These are phyloP conservation scores for Trichogramma pretiosum DNA, from an alignment of 1,140 invertebrate genomes.

Conservation along the genomic window DNA sequence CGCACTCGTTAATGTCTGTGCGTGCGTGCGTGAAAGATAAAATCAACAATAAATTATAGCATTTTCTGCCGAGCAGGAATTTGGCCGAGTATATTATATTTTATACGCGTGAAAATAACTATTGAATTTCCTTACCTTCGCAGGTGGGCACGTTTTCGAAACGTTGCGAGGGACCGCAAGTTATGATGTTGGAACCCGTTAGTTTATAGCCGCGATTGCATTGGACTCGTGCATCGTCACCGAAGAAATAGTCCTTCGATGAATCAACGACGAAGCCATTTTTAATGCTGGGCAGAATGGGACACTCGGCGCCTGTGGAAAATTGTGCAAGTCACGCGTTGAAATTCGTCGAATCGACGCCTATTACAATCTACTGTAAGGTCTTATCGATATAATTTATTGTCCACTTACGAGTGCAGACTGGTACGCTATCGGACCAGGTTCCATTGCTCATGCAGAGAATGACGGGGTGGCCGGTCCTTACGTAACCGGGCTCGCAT, in stretches of 20 bases:
- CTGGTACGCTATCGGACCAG: conserved; percentile 87
- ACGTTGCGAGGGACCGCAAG: conserved; percentile 75
- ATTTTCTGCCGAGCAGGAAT: no score
- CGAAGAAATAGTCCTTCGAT: conserved; percentile 68
- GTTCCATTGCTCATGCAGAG: conserved; percentile 94
- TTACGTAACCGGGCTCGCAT: conserved; percentile 86
- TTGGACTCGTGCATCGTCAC: conserved; percentile 85
- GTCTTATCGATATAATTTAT: not conserved
- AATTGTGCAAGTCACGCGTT: not conserved
- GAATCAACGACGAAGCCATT: conserved; percentile 78
- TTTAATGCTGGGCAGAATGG: conserved; percentile 70
- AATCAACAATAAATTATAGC: no score
- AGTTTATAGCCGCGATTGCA: conserved; percentile 84
- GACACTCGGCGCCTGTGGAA: conserved; percentile 65
- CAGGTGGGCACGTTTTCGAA: conserved; percentile 80
- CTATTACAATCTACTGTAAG: not conserved
- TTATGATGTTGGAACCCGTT: conserved; percentile 76
- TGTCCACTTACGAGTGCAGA: conserved; percentile 63
- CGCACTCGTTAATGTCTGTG: conserved; percentile 87
- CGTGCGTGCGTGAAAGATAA: no score
- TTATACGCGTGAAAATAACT: conserved; percentile 4
- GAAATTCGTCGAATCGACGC: not conserved
- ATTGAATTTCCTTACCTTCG: conserved; percentile 49
- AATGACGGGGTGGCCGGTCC: conserved; percentile 80
- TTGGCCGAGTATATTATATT: no score